Conservation (phyloP, 2,113 vertebrate species). For the Alligator sinensis region DNA sequence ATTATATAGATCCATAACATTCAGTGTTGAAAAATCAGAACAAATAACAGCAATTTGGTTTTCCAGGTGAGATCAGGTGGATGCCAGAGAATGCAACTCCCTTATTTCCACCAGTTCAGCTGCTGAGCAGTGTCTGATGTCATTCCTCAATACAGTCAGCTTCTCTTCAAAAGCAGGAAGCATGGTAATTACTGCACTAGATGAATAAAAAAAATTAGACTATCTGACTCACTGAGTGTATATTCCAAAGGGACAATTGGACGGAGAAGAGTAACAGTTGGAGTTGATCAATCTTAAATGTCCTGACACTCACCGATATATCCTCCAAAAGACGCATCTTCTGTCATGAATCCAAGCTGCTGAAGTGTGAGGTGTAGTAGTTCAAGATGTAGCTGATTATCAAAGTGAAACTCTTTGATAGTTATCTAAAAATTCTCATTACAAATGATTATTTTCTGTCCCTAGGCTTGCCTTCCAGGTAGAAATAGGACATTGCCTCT, state of each 20-base stretch:
- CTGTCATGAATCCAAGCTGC: slow-evolving; percentile 56
- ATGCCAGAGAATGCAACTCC: background rate
- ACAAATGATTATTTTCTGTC: slow-evolving; percentile 59
- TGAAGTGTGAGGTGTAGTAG: slow-evolving; percentile 32
- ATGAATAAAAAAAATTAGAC: slow-evolving; percentile 13
- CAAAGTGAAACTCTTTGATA: slow-evolving; percentile 51
- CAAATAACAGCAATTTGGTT: background rate
- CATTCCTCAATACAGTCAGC: background rate
- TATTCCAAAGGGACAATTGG: slow-evolving; percentile 24
- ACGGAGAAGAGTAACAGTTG: slow-evolving; percentile 46
- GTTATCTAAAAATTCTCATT: slow-evolving; percentile 60
- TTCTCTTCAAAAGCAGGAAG: slow-evolving; percentile 58
- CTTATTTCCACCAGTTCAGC: background rate
- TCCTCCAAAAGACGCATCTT: slow-evolving; percentile 53
- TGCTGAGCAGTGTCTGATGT: background rate
- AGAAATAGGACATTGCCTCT: slow-evolving; percentile 60
- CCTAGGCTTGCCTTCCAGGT: slow-evolving; percentile 59
- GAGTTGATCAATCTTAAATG: slow-evolving; percentile 54
- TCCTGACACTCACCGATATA: slow-evolving; percentile 44
- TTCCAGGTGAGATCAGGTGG: background rate
- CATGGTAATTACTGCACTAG: background rate
- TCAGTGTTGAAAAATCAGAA: background rate
- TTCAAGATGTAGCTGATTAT: slow-evolving; percentile 24
- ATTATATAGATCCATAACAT: slow-evolving; percentile 13
- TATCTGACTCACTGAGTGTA: background rate